phyloP scores from a whole-genome alignment of 2,113 vertebrate genomes.

The Andinoacara biseriatus region DNA sequence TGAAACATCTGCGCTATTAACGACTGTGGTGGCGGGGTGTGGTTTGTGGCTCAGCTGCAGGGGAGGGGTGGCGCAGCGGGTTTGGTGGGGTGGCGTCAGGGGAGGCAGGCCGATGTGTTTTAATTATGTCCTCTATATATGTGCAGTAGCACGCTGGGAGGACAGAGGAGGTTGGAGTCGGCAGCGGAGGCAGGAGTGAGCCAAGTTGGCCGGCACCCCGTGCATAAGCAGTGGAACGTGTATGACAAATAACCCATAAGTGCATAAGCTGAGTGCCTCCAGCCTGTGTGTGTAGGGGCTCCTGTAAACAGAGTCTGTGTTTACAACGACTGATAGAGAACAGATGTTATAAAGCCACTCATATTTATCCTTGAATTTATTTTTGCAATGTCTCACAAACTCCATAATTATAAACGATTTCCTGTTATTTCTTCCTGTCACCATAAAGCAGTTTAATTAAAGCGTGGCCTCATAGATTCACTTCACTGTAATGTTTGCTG shows the following conservation, averaged over 20 bases:
- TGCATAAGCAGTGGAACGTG: too few relatives aligned
- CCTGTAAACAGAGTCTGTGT: too few relatives aligned
- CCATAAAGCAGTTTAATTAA: slow-evolving; percentile 30
- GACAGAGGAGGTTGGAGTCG: too few relatives aligned
- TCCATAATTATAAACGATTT: slow-evolving; percentile 9
- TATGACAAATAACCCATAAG: too few relatives aligned
- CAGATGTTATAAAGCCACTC: not conserved
- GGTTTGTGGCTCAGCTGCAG: not conserved
- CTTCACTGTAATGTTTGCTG: not conserved
- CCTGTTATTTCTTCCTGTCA: slow-evolving; percentile 21
- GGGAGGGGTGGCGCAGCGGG: not conserved
- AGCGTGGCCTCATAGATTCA: not conserved
- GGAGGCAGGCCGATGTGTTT: not conserved
- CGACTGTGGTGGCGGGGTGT: not conserved
- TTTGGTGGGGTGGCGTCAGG: too few relatives aligned
- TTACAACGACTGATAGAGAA: not conserved
- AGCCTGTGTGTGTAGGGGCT: too few relatives aligned
- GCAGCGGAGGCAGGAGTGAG: too few relatives aligned
- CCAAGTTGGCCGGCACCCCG: too few relatives aligned
- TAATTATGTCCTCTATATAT: not conserved
- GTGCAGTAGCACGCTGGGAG: not conserved
- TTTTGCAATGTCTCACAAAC: slow-evolving; percentile 1
- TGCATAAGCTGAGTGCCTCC: too few relatives aligned
- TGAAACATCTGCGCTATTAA: not conserved
- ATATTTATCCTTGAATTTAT: not conserved